Percentiles rank a stretch among this genome's conserved stretches.
phyloP scores from a whole-genome alignment of 2,888 invertebrate genomes.

The Emmelina monodactyla region DNA sequence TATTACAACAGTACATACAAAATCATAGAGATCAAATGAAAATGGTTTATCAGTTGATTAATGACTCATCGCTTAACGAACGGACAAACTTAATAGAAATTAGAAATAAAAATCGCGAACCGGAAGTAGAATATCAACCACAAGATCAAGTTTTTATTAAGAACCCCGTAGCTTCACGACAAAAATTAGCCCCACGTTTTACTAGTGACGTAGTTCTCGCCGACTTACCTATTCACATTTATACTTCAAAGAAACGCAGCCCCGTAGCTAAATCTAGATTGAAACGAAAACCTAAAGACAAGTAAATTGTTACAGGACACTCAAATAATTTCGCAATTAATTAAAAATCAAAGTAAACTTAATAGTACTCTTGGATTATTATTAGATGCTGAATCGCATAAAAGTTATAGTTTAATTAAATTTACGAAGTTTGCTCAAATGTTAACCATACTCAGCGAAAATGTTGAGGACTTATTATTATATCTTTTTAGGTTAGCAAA shows the following conservation, averaged over 20 bases:
- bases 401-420: constrained; percentile 3
- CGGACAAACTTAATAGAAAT: neutral
- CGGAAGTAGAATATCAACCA: constrained; percentile 6
- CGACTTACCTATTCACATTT: constrained; percentile 4
- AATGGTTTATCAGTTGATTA: neutral
- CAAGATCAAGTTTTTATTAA: constrained; percentile 5
- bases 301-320: neutral
- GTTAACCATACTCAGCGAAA: constrained; percentile 3
- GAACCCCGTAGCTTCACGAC: constrained; percentile 9
- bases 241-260: neutral
- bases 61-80: neutral
- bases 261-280: too few relatives aligned
- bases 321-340: constrained; percentile 12
- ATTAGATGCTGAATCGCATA: neutral
- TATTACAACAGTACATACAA: constrained; percentile 15
- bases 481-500: constrained; percentile 12
- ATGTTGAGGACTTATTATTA: constrained; percentile 7
- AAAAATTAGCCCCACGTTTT: constrained; percentile 10
- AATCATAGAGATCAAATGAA: constrained; percentile 12
- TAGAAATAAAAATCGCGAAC: constrained; percentile 9
- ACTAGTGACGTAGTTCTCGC: constrained; percentile 5
- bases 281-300: neutral
- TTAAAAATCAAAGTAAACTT: constrained; percentile 8
- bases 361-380: neutral
- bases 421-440: constrained; percentile 7